Conservation (phyloP, 2,888 invertebrate genomes). For the Onthophagus sagittarius region DNA sequence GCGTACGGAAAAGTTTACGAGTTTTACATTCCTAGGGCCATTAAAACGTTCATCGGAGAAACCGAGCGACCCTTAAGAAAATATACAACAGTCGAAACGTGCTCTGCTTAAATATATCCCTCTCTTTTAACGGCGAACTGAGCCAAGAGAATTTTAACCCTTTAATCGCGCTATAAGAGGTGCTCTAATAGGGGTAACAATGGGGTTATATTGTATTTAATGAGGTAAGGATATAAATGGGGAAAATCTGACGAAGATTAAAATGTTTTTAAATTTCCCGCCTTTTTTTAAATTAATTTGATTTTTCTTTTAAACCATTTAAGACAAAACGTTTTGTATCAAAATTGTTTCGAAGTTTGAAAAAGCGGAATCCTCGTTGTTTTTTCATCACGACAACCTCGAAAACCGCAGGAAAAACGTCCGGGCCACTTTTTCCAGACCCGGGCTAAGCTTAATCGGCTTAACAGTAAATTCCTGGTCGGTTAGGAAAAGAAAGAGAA, state of each 20-base stretch:
- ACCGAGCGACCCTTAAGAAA: constrained; percentile 17
- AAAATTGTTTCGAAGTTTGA: no score
- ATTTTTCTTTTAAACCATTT: no score
- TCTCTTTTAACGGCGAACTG: neutral
- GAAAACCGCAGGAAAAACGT: neutral
- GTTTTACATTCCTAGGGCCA: constrained; percentile 24
- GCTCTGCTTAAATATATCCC: constrained; percentile 24
- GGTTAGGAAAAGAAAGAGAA: neutral
- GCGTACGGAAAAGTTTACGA: constrained; percentile 28
- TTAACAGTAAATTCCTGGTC: neutral
- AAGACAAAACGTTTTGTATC: no score
- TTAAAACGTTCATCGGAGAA: constrained; percentile 26
- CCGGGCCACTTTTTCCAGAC: neutral
- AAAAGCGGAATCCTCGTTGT: no score
- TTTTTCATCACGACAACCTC: no score
- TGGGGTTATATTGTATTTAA: constrained; percentile 7
- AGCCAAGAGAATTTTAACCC: constrained; percentile 5
- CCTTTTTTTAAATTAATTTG: no score
- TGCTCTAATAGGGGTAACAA: neutral
- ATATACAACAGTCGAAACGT: constrained; percentile 24
- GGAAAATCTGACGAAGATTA: neutral
- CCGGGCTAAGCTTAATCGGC: neutral
- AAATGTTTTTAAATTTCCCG: no score
- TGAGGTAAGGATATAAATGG: neutral
- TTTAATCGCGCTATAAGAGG: neutral